Evolutionary conservation across 2,113 vertebrate genomes (phyloP).

Genomic region (Anolis carolinensis): DNA sequence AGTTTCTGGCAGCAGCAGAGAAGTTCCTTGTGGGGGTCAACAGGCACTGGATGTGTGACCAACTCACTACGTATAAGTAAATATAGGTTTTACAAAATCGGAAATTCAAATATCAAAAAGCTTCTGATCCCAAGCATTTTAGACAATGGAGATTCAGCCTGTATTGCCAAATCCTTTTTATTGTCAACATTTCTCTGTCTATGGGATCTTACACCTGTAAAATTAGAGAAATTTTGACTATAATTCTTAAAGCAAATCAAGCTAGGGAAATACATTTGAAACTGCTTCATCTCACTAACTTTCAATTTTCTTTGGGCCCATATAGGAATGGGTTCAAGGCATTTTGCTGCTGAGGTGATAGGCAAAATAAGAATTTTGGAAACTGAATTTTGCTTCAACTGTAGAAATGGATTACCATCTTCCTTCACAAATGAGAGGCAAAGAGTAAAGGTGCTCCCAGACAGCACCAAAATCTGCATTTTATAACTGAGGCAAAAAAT

Average conservation of each 20-base stretch:
- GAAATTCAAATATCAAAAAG: too few relatives aligned
- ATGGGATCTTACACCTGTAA: constrained; percentile 18
- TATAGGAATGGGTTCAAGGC: not conserved
- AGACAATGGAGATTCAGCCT: too few relatives aligned
- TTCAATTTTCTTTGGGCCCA: not conserved
- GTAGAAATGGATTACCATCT: not conserved
- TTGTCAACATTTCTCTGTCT: constrained; percentile 36
- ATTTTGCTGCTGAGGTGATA: not conserved
- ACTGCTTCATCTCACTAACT: not conserved
- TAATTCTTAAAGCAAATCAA: not conserved
- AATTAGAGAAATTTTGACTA: not conserved
- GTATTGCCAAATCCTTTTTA: too few relatives aligned
- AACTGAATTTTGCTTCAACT: not conserved
- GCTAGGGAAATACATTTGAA: not conserved
- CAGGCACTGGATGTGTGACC: too few relatives aligned
- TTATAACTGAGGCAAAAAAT: too few relatives aligned
- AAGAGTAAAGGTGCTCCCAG: too few relatives aligned
- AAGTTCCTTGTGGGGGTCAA: too few relatives aligned
- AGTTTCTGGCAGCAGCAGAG: too few relatives aligned
- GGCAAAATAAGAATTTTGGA: not conserved
- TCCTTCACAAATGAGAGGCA: not conserved
- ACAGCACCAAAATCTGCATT: too few relatives aligned
- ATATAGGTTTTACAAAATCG: too few relatives aligned
- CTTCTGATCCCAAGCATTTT: too few relatives aligned
- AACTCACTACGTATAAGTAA: too few relatives aligned